phyloP scores from a whole-genome alignment of 2,797 vertebrate species.

The Hippopotamyrus pictus region DNA sequence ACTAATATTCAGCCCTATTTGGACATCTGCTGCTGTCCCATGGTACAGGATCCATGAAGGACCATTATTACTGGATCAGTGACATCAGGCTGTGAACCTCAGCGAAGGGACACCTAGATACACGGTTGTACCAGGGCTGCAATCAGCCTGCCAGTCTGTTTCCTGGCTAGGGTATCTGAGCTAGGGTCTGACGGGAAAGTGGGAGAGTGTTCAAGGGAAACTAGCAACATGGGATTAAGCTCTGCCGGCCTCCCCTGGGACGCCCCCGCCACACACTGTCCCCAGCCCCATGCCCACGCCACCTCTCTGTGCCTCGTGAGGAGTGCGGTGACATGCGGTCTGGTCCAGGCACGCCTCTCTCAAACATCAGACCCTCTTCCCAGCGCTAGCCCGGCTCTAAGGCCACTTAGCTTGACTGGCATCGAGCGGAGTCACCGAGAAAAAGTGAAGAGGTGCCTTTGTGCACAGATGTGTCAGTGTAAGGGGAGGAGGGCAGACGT shows the following conservation, averaged over 20 bases:
- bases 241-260: conserved; percentile 38
- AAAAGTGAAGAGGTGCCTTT: neutral
- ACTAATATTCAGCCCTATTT: neutral
- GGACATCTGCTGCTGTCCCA: neutral
- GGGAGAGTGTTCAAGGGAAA: conserved; percentile 34
- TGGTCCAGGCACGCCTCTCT: neutral
- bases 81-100: neutral
- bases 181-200: conserved; percentile 6
- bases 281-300: conserved; percentile 22
- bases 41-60: neutral
- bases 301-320: conserved; percentile 23
- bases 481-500: neutral
- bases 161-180: neutral
- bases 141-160: neutral
- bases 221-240: conserved; percentile 46
- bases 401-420: neutral
- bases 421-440: neutral
- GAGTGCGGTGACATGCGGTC: neutral
- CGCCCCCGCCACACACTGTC: conserved; percentile 15
- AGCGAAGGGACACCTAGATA: neutral
- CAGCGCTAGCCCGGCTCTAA: neutral
- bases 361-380: neutral
- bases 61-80: neutral
- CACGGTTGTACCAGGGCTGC: neutral
- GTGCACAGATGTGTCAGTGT: neutral